Percentiles rank a stretch among this genome's conserved stretches.
Evolutionary conservation across 2,888 invertebrate species (phyloP).

Genomic region (Amblyteles armatorius): DNA sequence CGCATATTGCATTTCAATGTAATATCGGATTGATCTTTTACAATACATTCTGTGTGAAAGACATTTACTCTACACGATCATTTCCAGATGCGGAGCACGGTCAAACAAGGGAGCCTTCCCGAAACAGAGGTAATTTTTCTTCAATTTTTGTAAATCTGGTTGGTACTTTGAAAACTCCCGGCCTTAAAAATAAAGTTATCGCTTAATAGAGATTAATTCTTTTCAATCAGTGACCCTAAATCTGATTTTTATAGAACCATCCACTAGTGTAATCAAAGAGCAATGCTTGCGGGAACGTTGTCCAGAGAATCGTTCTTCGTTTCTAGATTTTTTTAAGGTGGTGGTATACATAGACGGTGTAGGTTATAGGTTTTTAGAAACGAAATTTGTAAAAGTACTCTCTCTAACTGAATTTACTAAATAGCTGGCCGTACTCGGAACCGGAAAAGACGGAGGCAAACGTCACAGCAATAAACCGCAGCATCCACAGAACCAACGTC

Average conservation of each 20-base stretch:
- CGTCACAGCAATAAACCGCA: background rate
- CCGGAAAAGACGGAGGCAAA: background rate
- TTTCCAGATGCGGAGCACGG: background rate
- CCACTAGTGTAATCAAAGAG: no score
- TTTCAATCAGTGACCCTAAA: no score
- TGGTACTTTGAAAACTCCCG: no score
- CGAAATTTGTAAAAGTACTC: background rate
- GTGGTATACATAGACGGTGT: background rate
- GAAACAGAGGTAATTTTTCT: background rate
- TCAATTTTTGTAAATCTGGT: background rate
- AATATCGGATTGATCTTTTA: background rate
- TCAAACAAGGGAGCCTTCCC: background rate
- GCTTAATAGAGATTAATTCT: no score
- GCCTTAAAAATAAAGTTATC: no score
- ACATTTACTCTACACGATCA: background rate
- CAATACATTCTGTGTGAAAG: background rate
- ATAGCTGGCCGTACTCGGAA: background rate
- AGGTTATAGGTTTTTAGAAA: background rate
- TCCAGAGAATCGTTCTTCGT: no score
- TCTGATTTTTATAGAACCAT: no score
- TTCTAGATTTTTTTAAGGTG: background rate
- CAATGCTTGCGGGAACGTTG: no score
- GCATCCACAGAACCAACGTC: background rate
- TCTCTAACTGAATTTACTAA: background rate
- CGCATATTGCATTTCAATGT: background rate